Percentiles rank a stretch among this genome's conserved stretches.
Conservation (phyloP, 2,888 invertebrate species). For the Gandaritis pyraliata region DNA sequence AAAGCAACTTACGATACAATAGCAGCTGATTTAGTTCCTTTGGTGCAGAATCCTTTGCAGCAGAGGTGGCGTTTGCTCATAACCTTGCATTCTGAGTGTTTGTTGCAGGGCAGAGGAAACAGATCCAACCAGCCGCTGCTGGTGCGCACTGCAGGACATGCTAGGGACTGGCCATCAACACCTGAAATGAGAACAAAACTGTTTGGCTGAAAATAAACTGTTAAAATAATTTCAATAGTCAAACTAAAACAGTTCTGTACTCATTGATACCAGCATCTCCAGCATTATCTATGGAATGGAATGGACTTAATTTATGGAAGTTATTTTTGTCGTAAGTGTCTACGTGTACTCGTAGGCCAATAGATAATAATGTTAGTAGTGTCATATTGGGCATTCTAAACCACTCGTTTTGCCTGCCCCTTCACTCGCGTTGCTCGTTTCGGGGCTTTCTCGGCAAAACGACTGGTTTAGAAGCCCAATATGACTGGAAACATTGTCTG, state of each 20-base stretch:
- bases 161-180: constrained; percentile 64
- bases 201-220: too few species aligned
- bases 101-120: constrained; percentile 83
- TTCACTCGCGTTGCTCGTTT: too few species aligned
- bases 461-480: too few species aligned
- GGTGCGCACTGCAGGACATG: constrained; percentile 76
- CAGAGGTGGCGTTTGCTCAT: constrained; percentile 83
- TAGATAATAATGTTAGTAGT: constrained; percentile 27
- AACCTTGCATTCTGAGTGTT: constrained; percentile 80
- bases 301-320: constrained; percentile 32
- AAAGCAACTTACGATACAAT: constrained; percentile 58
- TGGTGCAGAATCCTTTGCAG: constrained; percentile 83
- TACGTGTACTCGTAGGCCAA: constrained; percentile 16
- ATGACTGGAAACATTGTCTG: too few species aligned
- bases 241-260: constrained; percentile 30
- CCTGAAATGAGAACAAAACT: too few species aligned
- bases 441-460: too few species aligned
- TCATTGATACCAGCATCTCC: constrained; percentile 42
- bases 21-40: constrained; percentile 65
- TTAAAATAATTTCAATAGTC: too few species aligned
- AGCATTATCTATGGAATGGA: constrained; percentile 38
- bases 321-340: constrained; percentile 36
- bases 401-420: too few species aligned
- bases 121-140: constrained; percentile 80
- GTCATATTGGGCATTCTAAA: too few species aligned